phyloP scores from a whole-genome alignment of 1,140 invertebrate species.

The Hypsibius dujardini region DNA sequence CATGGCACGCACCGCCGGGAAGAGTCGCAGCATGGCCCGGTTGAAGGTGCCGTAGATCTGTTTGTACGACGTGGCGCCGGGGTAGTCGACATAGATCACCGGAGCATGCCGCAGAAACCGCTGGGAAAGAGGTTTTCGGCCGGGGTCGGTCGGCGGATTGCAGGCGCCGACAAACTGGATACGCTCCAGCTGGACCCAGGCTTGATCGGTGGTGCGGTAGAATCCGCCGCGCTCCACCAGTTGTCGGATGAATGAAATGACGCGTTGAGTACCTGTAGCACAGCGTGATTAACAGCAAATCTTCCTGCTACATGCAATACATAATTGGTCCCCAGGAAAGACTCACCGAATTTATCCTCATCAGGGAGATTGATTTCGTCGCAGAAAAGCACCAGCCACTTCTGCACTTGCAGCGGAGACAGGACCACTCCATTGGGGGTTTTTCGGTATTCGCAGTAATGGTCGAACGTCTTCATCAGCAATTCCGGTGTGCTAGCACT shows the following conservation, averaged over 20 bases:
- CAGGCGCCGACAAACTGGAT: conserved; percentile 99
- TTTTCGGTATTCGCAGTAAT: conserved; percentile 91
- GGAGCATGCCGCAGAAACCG: conserved; percentile 77
- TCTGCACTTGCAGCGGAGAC: conserved; percentile 82
- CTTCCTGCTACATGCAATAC: too few species aligned
- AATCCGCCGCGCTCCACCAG: conserved; percentile 75
- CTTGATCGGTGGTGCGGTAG: conserved; percentile 77
- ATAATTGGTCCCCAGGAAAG: not conserved
- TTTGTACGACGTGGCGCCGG: conserved; percentile 49
- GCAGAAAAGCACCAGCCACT: conserved; percentile 98
- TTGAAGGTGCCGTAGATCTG: conserved; percentile 97
- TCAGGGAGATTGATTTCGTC: conserved; percentile 99
- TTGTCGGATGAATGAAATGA: conserved; percentile 93
- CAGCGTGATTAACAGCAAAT: too few species aligned
- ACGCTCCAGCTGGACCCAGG: conserved; percentile 85
- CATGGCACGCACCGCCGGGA: conserved; percentile 70
- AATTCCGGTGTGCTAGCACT: conserved; percentile 96
- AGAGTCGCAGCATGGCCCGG: conserved; percentile 80
- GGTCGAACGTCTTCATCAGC: conserved; percentile 94
- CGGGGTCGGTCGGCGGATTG: conserved; percentile 98
- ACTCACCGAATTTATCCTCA: conserved; percentile 78
- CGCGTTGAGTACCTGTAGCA: conserved; percentile 59
- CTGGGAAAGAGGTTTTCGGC: conserved; percentile 88
- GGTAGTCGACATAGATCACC: conserved; percentile 98
- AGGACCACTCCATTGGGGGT: conserved; percentile 91